Conservation (phyloP, 2,113 vertebrate species). For the Sebastes schlegelii region DNA sequence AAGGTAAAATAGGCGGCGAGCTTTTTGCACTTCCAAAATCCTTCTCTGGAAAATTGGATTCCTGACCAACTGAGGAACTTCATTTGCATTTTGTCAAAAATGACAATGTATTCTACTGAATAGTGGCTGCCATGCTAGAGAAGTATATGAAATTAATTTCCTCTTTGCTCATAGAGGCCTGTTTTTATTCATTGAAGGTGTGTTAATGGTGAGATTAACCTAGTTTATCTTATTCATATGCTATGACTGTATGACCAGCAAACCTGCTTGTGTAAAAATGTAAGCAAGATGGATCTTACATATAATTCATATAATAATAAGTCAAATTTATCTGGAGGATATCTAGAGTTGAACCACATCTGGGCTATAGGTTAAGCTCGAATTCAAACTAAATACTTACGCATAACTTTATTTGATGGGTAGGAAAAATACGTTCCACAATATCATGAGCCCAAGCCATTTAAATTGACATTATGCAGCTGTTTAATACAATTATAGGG, state of each 20-base stretch:
- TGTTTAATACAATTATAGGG: background rate
- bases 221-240: background rate
- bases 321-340: background rate
- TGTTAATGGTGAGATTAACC: background rate
- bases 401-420: background rate
- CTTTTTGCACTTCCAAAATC: slow-evolving; percentile 54
- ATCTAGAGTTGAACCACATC: background rate
- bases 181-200: background rate
- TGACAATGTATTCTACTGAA: slow-evolving; percentile 33
- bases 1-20: slow-evolving; percentile 39
- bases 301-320: background rate
- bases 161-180: background rate
- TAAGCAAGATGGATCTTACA: background rate
- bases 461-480: background rate
- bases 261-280: background rate
- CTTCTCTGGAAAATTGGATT: slow-evolving; percentile 72
- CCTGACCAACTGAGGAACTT: slow-evolving; percentile 38
- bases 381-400: background rate
- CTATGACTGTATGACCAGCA: background rate
- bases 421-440: background rate
- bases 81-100: slow-evolving; percentile 68
- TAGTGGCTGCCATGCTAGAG: background rate
- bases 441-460: background rate
- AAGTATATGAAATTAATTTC: slow-evolving; percentile 2
- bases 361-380: background rate